Base-by-base conservation (phyloP, 2,888 invertebrate species). In the Nowickia ferox region DNA sequence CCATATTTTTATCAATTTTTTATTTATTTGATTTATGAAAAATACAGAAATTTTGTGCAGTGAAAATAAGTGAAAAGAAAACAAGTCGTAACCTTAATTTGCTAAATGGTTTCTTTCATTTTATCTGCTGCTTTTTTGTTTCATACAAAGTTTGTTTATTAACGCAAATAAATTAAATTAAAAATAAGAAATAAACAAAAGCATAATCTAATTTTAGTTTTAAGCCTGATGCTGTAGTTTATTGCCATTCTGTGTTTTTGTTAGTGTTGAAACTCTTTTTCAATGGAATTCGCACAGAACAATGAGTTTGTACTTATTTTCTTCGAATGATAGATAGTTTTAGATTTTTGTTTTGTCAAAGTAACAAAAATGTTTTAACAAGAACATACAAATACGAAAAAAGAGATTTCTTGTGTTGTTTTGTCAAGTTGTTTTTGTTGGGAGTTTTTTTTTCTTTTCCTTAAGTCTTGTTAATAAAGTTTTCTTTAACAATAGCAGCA, bases 311-410 rank as follows among this genome's bases (percentile, higher is more conserved):
- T 90, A 92, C 91, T 90, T 88, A 92, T 92, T 92, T 92, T 92
- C 92, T 91, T 90, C 89, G 89, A 91, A 92, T 92, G 92, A 92
- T 90, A 91, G 92, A 92, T 90, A 91, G 90, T 88, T 88, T 88
- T 87, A 87, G 87, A 87, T 72, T 82, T 79, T 90, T 90, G 88
- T 89, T 90, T 89, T 90, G 89, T 77, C 38, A 72, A 78, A 78
- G 53, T 72, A 78, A 84, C 77, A 78, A 84, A 84, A 84, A 72
- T 88, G 89, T 92, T 92, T 72, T 90, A 92, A 92, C 92, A 91
- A 92, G 89, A 92, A 92, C 92, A 92, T 91, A 92, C 92, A 92
- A 92, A 92, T 92, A 92, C 92, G 92, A 92, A 92, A 92, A 92
- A 91, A 92, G 92, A 92, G 92, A 92, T 92, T 92, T 91, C 88